A percentile compares a stretch with the other conserved stretches of the same genome.
Evolutionary conservation across 2,888 invertebrate genomes (phyloP).

Genomic region (Colostygia pectinataria): DNA sequence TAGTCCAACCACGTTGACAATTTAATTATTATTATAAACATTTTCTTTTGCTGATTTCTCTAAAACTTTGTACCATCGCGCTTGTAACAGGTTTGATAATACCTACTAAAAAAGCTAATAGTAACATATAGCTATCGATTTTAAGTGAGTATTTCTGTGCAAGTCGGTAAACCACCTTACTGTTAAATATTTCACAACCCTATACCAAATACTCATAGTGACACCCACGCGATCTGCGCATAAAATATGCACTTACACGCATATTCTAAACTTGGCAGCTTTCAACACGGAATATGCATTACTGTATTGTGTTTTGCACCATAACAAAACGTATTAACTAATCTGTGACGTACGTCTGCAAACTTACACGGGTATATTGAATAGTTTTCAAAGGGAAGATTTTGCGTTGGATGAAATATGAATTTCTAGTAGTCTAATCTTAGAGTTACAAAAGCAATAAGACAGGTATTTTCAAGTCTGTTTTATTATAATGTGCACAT

Average conservation of each 20-base stretch:
- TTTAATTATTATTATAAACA: no score
- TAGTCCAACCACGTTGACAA: no score
- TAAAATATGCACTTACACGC: conserved; percentile 66
- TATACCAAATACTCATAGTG: conserved; percentile 13
- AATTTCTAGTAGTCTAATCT: neutral
- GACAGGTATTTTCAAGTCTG: no score
- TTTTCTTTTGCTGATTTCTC: no score
- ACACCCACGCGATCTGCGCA: conserved; percentile 47
- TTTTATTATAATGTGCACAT: no score
- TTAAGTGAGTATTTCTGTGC: no score
- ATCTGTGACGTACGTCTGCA: conserved; percentile 13
- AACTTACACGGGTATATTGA: conserved; percentile 14
- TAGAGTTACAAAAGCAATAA: neutral
- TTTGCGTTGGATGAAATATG: neutral
- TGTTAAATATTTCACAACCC: neutral
- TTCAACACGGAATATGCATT: conserved; percentile 54
- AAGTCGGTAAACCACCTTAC: no score
- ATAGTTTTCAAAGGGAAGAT: conserved; percentile 1
- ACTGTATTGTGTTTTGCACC: conserved; percentile 31
- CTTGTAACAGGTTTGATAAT: no score
- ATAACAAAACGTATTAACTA: conserved; percentile 13
- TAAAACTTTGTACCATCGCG: no score
- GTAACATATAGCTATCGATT: no score
- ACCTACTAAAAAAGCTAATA: no score
- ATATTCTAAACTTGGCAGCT: conserved; percentile 40